Conservation (phyloP, 2,888 invertebrate species). For the Cancer borealis region DNA sequence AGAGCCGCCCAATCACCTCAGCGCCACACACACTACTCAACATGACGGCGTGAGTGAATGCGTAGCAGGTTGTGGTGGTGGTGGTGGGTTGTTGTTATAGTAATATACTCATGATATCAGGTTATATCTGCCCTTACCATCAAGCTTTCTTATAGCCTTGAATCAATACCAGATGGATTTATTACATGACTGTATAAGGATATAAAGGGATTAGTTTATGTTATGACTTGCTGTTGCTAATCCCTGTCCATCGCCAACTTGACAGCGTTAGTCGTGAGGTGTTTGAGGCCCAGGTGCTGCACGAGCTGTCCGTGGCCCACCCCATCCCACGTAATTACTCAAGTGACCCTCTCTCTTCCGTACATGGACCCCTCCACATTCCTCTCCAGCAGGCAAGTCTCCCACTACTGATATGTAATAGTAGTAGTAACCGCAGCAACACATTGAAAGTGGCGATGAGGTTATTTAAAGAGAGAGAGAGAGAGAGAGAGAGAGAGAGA, state of each 20-base stretch:
- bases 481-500: too few relatives aligned
- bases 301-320: background rate
- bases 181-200: too few relatives aligned
- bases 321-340: conserved; percentile 9
- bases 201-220: too few relatives aligned
- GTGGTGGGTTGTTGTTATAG: background rate
- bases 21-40: conserved; percentile 31
- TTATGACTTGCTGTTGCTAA: too few relatives aligned
- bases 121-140: too few relatives aligned
- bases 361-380: background rate
- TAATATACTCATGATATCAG: background rate
- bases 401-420: background rate
- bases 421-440: too few relatives aligned
- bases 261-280: background rate
- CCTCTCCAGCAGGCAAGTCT: conserved; percentile 48
- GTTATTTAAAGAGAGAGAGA: too few relatives aligned
- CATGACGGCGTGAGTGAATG: conserved; percentile 56
- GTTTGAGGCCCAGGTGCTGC: background rate
- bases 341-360: background rate
- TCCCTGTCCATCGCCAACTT: background rate
- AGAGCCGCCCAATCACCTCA: conserved; percentile 23
- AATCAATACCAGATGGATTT: too few relatives aligned
- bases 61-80: background rate
- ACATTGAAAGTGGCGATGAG: too few relatives aligned
- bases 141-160: too few relatives aligned